Conservation (phyloP, 2,797 vertebrate species). For the Anas acuta region DNA sequence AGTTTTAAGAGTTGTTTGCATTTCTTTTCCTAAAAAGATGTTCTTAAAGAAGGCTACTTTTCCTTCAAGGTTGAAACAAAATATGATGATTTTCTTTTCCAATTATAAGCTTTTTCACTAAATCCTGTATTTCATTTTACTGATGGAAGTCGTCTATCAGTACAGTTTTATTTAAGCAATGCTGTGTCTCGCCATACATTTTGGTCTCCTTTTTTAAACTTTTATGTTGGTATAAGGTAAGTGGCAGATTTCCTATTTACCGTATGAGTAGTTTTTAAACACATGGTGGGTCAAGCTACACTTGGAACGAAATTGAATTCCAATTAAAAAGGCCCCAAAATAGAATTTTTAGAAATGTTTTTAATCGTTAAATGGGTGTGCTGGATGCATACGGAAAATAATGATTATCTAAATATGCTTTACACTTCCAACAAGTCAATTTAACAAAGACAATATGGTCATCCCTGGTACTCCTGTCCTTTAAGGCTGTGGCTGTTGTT, state of each 20-base stretch:
- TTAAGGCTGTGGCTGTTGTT: background rate
- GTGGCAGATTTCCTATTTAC: constrained; percentile 28
- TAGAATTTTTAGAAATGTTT: background rate
- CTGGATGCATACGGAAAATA: background rate
- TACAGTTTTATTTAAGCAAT: background rate
- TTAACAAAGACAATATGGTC: background rate
- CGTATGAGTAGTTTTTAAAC: constrained; percentile 35
- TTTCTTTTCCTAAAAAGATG: constrained; percentile 4
- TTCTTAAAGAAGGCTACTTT: background rate
- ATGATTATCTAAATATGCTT: constrained; percentile 10
- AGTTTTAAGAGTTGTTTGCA: background rate
- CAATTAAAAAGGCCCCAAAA: constrained; percentile 36
- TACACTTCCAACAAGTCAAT: background rate
- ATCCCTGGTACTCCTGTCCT: background rate
- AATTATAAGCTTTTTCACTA: background rate
- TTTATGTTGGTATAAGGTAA: background rate
- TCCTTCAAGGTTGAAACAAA: constrained; percentile 12
- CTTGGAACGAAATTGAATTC: constrained; percentile 23
- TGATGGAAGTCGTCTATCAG: background rate
- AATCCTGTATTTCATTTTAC: background rate
- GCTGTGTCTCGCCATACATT: background rate
- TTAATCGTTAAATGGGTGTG: background rate
- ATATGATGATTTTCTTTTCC: background rate
- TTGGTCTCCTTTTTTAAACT: background rate
- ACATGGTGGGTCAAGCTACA: constrained; percentile 24